A percentile compares a stretch with the other conserved stretches of the same genome.
These are phyloP conservation scores for Orcinus orca DNA, from an alignment of 2,113 vertebrate species.

Conservation along the genomic window DNA sequence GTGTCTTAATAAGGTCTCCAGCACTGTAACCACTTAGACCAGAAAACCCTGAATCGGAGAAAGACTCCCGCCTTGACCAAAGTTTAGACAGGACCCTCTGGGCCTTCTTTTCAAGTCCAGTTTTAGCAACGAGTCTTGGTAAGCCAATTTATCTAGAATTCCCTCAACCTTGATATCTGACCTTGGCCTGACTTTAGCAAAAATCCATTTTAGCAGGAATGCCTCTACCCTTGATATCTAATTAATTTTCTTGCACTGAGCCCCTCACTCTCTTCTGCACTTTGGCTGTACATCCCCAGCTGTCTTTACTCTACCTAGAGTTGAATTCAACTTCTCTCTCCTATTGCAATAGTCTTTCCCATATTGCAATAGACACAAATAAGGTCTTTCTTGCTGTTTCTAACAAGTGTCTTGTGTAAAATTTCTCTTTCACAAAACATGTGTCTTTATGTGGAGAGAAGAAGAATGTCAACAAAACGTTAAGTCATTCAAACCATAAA, in stretches of 20 bases:
- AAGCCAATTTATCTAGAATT: background rate
- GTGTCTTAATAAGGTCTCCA: background rate
- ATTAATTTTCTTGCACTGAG: background rate
- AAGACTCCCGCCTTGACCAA: background rate
- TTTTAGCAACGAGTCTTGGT: background rate
- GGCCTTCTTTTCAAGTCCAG: background rate
- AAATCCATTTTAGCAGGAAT: background rate
- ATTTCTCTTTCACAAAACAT: background rate
- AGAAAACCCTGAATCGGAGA: background rate
- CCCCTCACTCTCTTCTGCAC: background rate
- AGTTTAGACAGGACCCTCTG: background rate
- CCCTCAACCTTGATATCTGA: background rate
- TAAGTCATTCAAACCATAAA: background rate
- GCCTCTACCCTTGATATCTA: background rate
- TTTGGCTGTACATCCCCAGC: background rate
- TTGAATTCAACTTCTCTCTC: too few relatives aligned
- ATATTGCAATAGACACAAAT: background rate
- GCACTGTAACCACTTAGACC: background rate
- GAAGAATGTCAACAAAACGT: background rate
- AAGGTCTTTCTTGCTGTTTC: background rate
- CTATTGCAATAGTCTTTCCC: too few relatives aligned
- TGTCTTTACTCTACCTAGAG: too few relatives aligned
- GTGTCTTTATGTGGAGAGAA: background rate
- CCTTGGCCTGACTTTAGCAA: background rate
- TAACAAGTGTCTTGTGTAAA: background rate